Conservation (phyloP, 2,888 invertebrate species). For the Ephialtes manifestator region DNA sequence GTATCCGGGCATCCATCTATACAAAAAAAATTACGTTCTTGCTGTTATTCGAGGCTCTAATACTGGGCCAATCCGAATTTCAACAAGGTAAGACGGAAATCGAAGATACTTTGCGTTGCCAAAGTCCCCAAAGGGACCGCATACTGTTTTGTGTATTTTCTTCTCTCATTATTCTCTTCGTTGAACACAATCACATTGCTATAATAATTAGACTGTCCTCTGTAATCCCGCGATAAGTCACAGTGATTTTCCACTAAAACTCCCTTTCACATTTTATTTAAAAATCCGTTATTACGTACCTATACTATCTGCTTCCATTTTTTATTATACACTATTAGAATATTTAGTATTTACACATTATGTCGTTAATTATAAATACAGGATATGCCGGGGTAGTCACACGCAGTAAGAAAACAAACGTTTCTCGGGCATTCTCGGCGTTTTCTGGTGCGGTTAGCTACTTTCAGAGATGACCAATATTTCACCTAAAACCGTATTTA, state of each 20-base stretch:
- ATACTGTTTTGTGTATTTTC: slow-evolving; percentile 43
- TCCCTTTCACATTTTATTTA: slow-evolving; percentile 60
- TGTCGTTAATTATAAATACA: slow-evolving; percentile 78
- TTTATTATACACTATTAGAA: slow-evolving; percentile 79
- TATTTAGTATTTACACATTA: slow-evolving; percentile 78
- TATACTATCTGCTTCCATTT: slow-evolving; percentile 66
- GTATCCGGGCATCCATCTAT: slow-evolving; percentile 29
- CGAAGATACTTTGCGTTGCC: slow-evolving; percentile 42
- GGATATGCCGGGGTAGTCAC: slow-evolving; percentile 75
- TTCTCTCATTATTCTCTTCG: slow-evolving; percentile 44
- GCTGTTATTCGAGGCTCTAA: slow-evolving; percentile 41
- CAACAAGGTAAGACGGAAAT: slow-evolving; percentile 54
- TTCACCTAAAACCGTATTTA: too few species aligned
- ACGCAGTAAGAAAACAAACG: slow-evolving; percentile 55
- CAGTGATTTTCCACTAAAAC: slow-evolving; percentile 62
- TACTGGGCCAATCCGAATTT: slow-evolving; percentile 46
- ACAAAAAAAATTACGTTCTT: slow-evolving; percentile 32
- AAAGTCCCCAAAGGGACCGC: slow-evolving; percentile 21
- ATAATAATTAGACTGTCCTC: slow-evolving; percentile 50
- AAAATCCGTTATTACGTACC: slow-evolving; percentile 66
- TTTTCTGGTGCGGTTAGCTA: slow-evolving; percentile 8
- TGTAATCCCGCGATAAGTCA: slow-evolving; percentile 43
- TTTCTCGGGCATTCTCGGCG: slow-evolving; percentile 35
- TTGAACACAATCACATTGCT: slow-evolving; percentile 61
- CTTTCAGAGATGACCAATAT: background rate